Evolutionary conservation across 2,113 vertebrate genomes (phyloP), one percentile per base, ranked within the genome.

Genomic region (Lontra canadensis): DNA sequence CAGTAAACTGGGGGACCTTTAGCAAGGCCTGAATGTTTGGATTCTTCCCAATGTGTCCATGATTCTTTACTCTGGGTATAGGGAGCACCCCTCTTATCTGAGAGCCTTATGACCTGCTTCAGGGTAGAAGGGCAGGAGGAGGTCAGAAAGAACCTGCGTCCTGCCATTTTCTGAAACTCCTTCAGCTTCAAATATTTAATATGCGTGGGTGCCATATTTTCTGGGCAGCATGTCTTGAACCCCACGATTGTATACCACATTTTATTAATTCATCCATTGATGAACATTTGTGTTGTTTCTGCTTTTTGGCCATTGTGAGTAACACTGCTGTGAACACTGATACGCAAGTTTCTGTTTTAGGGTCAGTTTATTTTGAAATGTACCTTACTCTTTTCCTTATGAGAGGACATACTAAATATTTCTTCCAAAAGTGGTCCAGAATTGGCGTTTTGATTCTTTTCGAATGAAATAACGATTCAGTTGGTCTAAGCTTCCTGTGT

Each of bases 241-340:
- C 23, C 34, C 3, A 1, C 9, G 18, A 5, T 1, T 12, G 2
- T 5, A 11, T 1, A 10, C 21, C 6, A 13, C 11, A 0, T 12
- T 69, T 57, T 17, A 6, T 67, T n/a, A 7, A 0, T 8, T 90
- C 79, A 15, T 55, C 57, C 71, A 2, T 10, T 17, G 6, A 1
- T 7, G 12, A 39, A 25, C 31, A 29, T 29, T 59, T 18, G 26
- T 52, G 23, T 4, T 39, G 23, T 59, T 76, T 10, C 21, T 65
- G 36, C 52, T 29, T 52, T 88, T 42, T 8, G 39, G 26, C 52
- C 61, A 11, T 42, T 49, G 26, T 29, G 34, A 39, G 26, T 55
- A 29, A 14, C 29, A 49, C 23, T 44, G 6, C 79, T 14, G 0
- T 29, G 36, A 31, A 69, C 59, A 12, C 42, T 23, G 36, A 7